phyloP scores from a whole-genome alignment of 2,888 invertebrate species.

The Dasypogon diadema region DNA sequence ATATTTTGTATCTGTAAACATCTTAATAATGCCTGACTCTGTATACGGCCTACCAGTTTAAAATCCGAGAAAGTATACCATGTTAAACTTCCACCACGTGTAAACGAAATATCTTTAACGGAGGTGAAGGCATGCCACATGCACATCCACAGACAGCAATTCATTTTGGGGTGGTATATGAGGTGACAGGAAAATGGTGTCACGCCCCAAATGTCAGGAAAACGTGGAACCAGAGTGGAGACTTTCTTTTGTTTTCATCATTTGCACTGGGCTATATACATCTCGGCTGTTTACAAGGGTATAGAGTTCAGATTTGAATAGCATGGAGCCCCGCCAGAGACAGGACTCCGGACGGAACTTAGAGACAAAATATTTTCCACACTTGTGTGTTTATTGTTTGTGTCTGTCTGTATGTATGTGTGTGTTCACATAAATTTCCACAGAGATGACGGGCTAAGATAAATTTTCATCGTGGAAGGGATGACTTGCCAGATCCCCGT shows the following conservation, averaged over 20 bases:
- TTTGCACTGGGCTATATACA: background rate
- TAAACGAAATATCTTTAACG: conserved; percentile 10
- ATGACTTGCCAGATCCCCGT: background rate
- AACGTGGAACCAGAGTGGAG: conserved; percentile 26
- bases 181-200: conserved; percentile 45
- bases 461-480: conserved; percentile 25
- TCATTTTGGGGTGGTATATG: conserved; percentile 23
- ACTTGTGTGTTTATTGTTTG: background rate
- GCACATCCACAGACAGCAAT: conserved; percentile 19
- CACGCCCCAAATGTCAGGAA: conserved; percentile 45
- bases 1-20: conserved; percentile 36
- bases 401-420: conserved; percentile 5
- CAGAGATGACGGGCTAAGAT: conserved; percentile 16
- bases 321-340: background rate
- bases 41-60: background rate
- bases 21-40: conserved; percentile 17
- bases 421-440: conserved; percentile 19
- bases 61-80: background rate
- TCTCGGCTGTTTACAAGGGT: conserved; percentile 27
- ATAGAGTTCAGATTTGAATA: conserved; percentile 2
- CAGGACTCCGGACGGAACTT: background rate
- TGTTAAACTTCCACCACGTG: background rate
- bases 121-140: background rate
- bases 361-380: background rate
- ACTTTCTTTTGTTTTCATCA: conserved; percentile 39